A percentile compares a stretch with the other conserved stretches of the same genome.
Evolutionary conservation across 2,888 invertebrate genomes (phyloP).

Genomic region (Rhingia campestris): DNA sequence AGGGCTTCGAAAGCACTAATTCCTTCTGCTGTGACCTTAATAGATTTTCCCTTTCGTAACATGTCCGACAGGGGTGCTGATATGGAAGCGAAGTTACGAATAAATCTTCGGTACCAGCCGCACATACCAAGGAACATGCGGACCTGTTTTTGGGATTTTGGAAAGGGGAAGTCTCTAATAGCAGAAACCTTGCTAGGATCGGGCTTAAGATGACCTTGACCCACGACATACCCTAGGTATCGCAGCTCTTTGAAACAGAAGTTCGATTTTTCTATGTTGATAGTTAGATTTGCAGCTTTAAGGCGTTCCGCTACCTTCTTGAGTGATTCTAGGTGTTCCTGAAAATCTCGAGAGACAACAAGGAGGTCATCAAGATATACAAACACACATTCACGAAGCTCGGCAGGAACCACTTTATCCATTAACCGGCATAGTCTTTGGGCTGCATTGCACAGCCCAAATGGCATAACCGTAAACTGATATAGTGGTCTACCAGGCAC

Average conservation of each 20-base stretch:
- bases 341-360: slow-evolving; percentile 42
- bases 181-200: background rate
- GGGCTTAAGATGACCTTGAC: background rate
- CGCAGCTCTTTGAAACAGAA: slow-evolving; percentile 58
- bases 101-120: slow-evolving; percentile 72
- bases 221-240: background rate
- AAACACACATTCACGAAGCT: slow-evolving; percentile 57
- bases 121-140: slow-evolving; percentile 70
- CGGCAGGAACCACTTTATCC: slow-evolving; percentile 70
- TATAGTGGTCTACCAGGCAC: slow-evolving; percentile 68
- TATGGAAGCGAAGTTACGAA: slow-evolving; percentile 47
- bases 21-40: background rate
- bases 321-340: slow-evolving; percentile 33
- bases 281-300: slow-evolving; percentile 28
- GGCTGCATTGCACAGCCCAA: slow-evolving; percentile 48
- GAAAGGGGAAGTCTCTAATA: background rate
- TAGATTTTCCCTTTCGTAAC: background rate
- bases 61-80: slow-evolving; percentile 42
- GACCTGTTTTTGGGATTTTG: slow-evolving; percentile 56
- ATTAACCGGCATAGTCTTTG: slow-evolving; percentile 73
- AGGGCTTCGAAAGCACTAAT: slow-evolving; percentile 9
- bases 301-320: slow-evolving; percentile 26
- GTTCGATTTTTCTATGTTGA: slow-evolving; percentile 44
- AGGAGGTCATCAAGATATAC: slow-evolving; percentile 62
- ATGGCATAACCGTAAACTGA: slow-evolving; percentile 50